These are phyloP conservation scores for Aix galericulata DNA, from an alignment of 2,113 vertebrate species.

Conservation along the genomic window DNA sequence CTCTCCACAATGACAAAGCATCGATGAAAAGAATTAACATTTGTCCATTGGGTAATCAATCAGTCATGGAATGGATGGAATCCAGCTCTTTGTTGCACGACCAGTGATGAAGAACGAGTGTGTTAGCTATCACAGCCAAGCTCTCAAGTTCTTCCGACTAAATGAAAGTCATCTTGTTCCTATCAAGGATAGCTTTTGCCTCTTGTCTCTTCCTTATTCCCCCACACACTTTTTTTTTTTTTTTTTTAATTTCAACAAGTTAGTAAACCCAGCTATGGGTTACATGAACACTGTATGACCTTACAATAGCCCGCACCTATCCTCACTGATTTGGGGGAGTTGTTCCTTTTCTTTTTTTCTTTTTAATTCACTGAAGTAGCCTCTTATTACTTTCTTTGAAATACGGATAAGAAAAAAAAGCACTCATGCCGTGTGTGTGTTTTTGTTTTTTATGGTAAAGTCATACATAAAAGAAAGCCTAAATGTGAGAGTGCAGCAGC, in stretches of 20 bases:
- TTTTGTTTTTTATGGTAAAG: constrained; percentile 69
- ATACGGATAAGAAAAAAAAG: constrained; percentile 34
- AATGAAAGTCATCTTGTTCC: constrained; percentile 85
- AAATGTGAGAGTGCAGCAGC: constrained; percentile 67
- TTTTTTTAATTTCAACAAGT: constrained; percentile 35
- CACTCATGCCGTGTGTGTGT: constrained; percentile 45
- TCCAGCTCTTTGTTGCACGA: constrained; percentile 80
- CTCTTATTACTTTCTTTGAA: constrained; percentile 64
- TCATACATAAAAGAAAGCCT: constrained; percentile 76
- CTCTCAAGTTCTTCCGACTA: constrained; percentile 63
- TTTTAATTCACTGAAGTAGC: constrained; percentile 62
- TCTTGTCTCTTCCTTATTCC: background rate
- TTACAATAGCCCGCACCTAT: constrained; percentile 16
- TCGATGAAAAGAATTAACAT: constrained; percentile 94
- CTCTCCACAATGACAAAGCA: constrained; percentile 76
- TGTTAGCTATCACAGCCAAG: constrained; percentile 75
- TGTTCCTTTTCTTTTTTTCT: background rate
- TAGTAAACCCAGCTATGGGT: constrained; percentile 1
- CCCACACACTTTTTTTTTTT: background rate
- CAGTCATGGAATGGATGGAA: constrained; percentile 89
- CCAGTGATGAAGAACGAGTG: constrained; percentile 80
- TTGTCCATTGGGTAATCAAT: constrained; percentile 90
- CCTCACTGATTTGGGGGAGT: background rate
- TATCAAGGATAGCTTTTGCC: constrained; percentile 64
- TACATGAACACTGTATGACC: constrained; percentile 13